Conservation (phyloP, 64 coral and sea anemone species). For the Platygyra sinensis region DNA sequence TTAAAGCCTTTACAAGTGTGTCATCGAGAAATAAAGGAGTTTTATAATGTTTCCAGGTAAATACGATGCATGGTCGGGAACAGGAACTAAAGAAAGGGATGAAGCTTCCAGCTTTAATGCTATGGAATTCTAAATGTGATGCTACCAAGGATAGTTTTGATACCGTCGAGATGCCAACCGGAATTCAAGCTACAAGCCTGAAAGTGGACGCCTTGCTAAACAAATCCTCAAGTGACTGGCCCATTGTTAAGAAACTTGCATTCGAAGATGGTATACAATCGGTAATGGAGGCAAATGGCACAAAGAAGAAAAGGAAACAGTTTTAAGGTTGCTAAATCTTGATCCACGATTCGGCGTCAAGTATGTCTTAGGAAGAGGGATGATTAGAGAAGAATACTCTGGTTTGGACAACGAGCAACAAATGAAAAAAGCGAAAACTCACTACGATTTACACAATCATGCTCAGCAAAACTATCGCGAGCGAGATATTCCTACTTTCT, state of each 20-base stretch:
- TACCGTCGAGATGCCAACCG: neutral
- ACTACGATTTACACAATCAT: neutral
- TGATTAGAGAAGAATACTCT: neutral
- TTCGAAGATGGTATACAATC: neutral
- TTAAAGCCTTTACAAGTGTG: neutral
- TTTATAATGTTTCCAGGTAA: neutral
- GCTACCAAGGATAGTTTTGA: neutral
- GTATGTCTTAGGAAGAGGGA: neutral
- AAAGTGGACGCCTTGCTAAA: neutral
- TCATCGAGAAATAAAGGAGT: neutral
- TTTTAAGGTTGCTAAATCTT: neutral
- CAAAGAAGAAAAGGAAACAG: neutral
- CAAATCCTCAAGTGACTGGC: neutral
- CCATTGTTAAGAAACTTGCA: neutral
- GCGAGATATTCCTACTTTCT: slow-evolving; percentile 10
- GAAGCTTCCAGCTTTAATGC: neutral
- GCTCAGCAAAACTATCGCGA: neutral
- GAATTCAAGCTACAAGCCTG: neutral
- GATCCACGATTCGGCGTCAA: neutral
- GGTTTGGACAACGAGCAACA: neutral
- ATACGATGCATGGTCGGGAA: neutral
- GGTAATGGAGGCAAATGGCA: neutral
- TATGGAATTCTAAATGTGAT: neutral
- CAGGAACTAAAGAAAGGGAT: neutral
- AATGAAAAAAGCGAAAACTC: neutral